Percentiles rank a stretch among this genome's conserved stretches.
Conservation (phyloP, 2,888 invertebrate genomes). For the Sisyra nigra region DNA sequence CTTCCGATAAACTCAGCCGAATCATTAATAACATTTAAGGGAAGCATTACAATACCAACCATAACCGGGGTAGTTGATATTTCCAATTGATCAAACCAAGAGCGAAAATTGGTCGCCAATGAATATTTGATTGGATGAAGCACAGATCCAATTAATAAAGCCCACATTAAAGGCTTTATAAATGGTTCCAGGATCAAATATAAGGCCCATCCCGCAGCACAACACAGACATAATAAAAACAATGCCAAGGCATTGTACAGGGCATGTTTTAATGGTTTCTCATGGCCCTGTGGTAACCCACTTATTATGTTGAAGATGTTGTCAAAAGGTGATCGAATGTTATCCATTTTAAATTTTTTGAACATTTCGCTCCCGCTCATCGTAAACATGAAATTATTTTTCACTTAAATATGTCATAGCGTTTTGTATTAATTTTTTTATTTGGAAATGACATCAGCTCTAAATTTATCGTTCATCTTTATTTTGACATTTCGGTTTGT, state of each 20-base stretch:
- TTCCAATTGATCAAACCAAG: conserved; percentile 62
- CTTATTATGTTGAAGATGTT: conserved; percentile 52
- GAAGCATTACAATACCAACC: conserved; percentile 40
- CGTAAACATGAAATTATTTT: no score
- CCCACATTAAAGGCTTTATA: conserved; percentile 89
- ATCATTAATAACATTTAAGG: conserved; percentile 59
- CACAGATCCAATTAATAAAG: conserved; percentile 88
- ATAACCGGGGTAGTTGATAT: conserved; percentile 48
- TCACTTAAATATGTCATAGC: no score
- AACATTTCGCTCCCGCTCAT: neutral
- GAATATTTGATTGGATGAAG: conserved; percentile 88
- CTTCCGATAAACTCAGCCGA: conserved; percentile 58
- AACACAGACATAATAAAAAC: conserved; percentile 50
- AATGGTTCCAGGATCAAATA: conserved; percentile 82
- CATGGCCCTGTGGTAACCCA: conserved; percentile 57
- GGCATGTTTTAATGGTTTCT: conserved; percentile 84
- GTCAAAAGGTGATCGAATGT: conserved; percentile 39
- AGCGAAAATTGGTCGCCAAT: conserved; percentile 54
- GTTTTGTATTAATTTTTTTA: no score
- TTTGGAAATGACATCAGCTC: no score
- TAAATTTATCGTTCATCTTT: no score
- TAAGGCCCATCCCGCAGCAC: conserved; percentile 56
- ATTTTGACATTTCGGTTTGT: no score
- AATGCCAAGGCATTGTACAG: conserved; percentile 78
- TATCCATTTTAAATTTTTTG: conserved; percentile 19